Evolutionary conservation across 2,113 vertebrate species (phyloP).

Genomic region (pig (Sus scrofa)): DNA sequence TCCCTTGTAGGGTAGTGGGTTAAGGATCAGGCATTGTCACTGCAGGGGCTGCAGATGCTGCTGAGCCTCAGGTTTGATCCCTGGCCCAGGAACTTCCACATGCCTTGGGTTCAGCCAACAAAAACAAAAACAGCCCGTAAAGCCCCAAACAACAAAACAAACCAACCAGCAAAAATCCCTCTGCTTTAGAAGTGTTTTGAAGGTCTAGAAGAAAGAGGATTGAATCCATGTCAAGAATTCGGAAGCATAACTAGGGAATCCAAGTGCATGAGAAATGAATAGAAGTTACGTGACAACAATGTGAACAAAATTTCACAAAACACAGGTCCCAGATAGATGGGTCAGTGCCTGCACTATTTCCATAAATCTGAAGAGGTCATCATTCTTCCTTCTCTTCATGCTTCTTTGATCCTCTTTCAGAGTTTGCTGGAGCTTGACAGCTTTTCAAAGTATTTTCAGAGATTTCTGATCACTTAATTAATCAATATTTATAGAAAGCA

Average conservation of each 20-base stretch:
- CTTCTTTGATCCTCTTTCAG: neutral
- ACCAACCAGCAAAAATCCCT: neutral
- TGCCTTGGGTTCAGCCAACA: too few species aligned
- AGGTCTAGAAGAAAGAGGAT: neutral
- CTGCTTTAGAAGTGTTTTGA: neutral
- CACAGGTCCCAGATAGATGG: fast-evolving
- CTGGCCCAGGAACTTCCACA: too few species aligned
- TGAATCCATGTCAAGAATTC: neutral
- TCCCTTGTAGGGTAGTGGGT: too few species aligned
- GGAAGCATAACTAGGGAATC: neutral
- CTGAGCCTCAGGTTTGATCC: too few species aligned
- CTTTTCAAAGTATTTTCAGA: neutral
- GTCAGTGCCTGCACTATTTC: neutral
- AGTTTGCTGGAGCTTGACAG: neutral
- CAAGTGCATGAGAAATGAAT: neutral
- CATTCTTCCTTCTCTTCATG: neutral
- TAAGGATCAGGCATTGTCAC: too few species aligned
- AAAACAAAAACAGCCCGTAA: too few species aligned
- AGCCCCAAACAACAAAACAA: too few species aligned
- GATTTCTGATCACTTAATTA: neutral
- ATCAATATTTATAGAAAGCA: neutral
- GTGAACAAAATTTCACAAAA: neutral
- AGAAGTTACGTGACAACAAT: fast-evolving
- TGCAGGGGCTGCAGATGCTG: too few species aligned
- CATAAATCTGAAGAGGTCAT: neutral